These are phyloP conservation scores for Crax fasciolata DNA, from an alignment of 2,797 vertebrate genomes.

Conservation along the genomic window DNA sequence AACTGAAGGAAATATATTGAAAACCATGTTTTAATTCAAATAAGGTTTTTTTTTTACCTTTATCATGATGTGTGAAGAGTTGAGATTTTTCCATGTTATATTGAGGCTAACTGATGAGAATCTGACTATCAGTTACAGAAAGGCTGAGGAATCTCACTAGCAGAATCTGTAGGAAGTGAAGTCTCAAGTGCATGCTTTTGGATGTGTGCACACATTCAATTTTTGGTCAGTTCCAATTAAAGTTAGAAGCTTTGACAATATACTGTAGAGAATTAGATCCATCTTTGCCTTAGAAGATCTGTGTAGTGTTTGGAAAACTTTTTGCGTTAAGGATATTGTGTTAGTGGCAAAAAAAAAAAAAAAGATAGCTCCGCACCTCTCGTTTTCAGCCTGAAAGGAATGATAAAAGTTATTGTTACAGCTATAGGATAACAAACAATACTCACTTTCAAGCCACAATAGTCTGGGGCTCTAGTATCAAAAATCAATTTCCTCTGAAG, in stretches of 20 bases:
- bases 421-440: background rate
- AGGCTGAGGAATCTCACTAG: background rate
- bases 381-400: background rate
- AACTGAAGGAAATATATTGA: background rate
- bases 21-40: background rate
- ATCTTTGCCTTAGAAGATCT: background rate
- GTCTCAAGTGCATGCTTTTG: background rate
- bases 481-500: constrained; percentile 43
- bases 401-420: background rate
- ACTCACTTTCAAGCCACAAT: background rate
- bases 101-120: background rate
- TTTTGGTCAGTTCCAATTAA: background rate
- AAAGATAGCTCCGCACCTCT: background rate
- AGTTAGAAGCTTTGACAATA: background rate
- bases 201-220: rapidly evolving
- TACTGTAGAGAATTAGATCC: background rate
- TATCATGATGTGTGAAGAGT: background rate
- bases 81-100: background rate
- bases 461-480: background rate
- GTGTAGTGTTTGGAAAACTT: background rate
- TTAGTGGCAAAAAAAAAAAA: background rate
- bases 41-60: background rate
- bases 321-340: background rate
- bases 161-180: background rate
- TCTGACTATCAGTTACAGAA: background rate